Percentiles rank a stretch among this genome's conserved stretches.
Evolutionary conservation across 2,888 invertebrate genomes (phyloP).

Genomic region (Trachelus stipa): DNA sequence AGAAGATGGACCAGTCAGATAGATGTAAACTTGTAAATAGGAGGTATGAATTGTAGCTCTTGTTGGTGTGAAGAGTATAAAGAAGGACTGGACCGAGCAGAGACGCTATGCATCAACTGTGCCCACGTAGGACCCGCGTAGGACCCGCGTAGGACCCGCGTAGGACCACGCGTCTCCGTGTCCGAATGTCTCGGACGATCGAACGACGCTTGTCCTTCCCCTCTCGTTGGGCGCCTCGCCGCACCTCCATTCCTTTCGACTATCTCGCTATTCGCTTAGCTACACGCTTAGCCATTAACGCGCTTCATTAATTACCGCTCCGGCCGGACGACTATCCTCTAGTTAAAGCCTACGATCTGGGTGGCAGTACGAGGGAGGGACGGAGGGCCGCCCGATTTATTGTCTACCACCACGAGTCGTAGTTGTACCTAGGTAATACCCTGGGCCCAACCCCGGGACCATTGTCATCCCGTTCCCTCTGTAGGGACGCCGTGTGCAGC

Average conservation of each 20-base stretch:
- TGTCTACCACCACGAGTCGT: not conserved
- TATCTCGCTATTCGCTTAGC: not conserved
- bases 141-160: not conserved
- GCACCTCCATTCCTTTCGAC: not conserved
- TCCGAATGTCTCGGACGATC: not conserved
- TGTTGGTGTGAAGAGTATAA: not conserved
- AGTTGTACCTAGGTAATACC: too few relatives aligned
- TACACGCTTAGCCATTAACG: constrained; percentile 2
- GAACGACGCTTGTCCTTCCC: not conserved
- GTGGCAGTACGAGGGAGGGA: not conserved
- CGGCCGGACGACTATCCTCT: not conserved
- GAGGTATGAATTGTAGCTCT: constrained; percentile 14
- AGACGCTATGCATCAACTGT: not conserved
- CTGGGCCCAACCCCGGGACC: not conserved
- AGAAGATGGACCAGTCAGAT: constrained; percentile 23
- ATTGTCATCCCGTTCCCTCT: constrained; percentile 9
- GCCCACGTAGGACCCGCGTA: not conserved
- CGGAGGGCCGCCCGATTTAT: constrained; percentile 1
- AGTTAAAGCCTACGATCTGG: not conserved
- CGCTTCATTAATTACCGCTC: constrained; percentile 1
- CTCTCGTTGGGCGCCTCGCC: not conserved
- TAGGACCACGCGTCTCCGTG: not conserved
- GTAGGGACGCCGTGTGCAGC: constrained; percentile 8
- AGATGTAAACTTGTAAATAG: constrained; percentile 23
- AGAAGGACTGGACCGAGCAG: not conserved